These are phyloP conservation scores for Zygothrica quintamaculata DNA, from an alignment of 2,888 invertebrate species.

Conservation along the genomic window DNA sequence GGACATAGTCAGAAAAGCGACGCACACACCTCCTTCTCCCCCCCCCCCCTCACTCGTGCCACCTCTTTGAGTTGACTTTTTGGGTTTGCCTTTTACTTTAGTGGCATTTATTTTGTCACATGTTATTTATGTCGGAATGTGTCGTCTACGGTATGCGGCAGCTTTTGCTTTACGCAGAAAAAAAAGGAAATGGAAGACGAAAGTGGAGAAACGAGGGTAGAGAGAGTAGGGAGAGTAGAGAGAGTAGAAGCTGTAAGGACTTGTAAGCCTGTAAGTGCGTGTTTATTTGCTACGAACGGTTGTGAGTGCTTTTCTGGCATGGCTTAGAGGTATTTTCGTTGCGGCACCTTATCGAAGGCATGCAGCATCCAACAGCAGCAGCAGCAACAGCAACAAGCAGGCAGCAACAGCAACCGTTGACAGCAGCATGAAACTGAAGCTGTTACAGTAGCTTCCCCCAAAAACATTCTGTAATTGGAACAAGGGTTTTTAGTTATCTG, in stretches of 20 bases:
- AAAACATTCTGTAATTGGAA: constrained; percentile 57
- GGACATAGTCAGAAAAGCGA: constrained; percentile 41
- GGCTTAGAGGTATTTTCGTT: constrained; percentile 64
- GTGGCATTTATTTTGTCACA: constrained; percentile 75
- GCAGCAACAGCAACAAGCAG: neutral
- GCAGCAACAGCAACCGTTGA: too few relatives aligned
- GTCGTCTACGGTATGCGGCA: constrained; percentile 22
- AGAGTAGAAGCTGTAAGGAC: constrained; percentile 37
- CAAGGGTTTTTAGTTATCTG: constrained; percentile 45
- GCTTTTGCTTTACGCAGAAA: neutral
- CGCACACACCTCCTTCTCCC: neutral
- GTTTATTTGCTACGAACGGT: constrained; percentile 63
- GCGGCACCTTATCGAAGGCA: constrained; percentile 64
- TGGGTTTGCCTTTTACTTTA: constrained; percentile 53
- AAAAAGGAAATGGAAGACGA: too few relatives aligned
- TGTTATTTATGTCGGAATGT: constrained; percentile 60
- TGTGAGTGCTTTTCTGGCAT: constrained; percentile 39
- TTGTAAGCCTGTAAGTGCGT: constrained; percentile 67
- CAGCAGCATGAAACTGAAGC: neutral
- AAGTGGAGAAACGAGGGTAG: too few relatives aligned
- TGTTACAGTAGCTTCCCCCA: constrained; percentile 28
- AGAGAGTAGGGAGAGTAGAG: too few relatives aligned
- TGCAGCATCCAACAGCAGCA: constrained; percentile 46
- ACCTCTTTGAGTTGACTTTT: constrained; percentile 46
- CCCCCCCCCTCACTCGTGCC: neutral